Conservation (phyloP, 2,797 vertebrate genomes). For the Enteromius argenteus region DNA sequence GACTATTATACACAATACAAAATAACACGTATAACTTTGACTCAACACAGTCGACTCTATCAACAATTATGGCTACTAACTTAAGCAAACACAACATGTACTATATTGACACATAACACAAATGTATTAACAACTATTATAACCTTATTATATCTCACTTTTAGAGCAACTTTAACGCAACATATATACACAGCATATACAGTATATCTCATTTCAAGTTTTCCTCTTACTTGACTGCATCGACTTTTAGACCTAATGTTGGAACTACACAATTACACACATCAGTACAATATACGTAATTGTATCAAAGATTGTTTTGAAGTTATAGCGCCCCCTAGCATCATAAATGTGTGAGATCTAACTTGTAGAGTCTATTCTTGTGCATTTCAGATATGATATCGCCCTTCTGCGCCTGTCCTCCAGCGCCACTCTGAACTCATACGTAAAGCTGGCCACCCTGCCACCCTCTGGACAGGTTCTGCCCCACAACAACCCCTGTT, state of each 20-base stretch:
- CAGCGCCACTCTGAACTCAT: constrained; percentile 78
- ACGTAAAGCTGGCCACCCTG: constrained; percentile 82
- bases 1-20: background rate
- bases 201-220: background rate
- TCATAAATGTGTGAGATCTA: background rate
- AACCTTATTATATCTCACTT: too few species aligned
- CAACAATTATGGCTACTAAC: background rate
- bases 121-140: too few species aligned
- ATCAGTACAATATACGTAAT: background rate
- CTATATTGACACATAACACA: background rate
- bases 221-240: too few species aligned
- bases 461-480: constrained; percentile 80
- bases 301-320: background rate
- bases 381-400: constrained; percentile 84
- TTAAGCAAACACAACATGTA: background rate
- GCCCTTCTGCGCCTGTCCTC: constrained; percentile 84
- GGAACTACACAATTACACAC: background rate
- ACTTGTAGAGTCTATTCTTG: background rate
- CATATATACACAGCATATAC: background rate
- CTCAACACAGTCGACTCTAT: background rate
- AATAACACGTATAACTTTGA: background rate
- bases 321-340: background rate
- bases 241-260: background rate
- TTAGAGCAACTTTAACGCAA: background rate
- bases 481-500: constrained; percentile 84